Base-by-base conservation (phyloP, 2,888 invertebrate species). In the Epiblema foenella region DNA sequence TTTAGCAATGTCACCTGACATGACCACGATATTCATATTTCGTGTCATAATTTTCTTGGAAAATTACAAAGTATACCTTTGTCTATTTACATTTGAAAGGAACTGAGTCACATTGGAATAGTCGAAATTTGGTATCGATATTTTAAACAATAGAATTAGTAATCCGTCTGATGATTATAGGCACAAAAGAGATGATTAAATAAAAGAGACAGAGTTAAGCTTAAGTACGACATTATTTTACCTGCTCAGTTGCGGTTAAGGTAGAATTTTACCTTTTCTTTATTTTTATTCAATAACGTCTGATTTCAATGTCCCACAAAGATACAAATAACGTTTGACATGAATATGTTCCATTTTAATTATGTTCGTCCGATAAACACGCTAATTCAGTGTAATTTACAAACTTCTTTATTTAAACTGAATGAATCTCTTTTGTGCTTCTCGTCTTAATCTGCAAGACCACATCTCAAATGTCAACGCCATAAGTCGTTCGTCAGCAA, bases 401-500 rank as follows among this genome's bases (percentile, higher is more conserved):
- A 37, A 37, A 33, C 20, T n/a, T 37, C 29, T 57, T 37, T 46
- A 46, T 46, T 17, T 29, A 15, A 29, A 10, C 9, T n/a, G 1
- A 29, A 56, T 29, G 3, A n/a, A 56, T n/a, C 29, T 11, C 60
- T 17, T 46, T 46, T 60, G 60, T 60, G 10, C 15, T 33, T 11
- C 15, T 33, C 4, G 12, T 39, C 9, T 39, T 58, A 33, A 33
- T 33, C 9, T 33, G 33, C 33, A 33, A 33, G 33, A 8, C 33
- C 33, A 33, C 33, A 33, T 33, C 33, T 33, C 33, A 8, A 33
- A 33, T 33, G 29, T 29, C 2, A 2, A 4, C 5, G n/a, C n/a
- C n/a, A n/a, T 24, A 71, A 17, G 70, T 71, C 68, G 69, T 70
- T 77, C 42, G 59, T 59, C 42, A 71, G 80, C 80, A 81, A 86